Base-by-base conservation (phyloP, 2,888 invertebrate species). In the Leptopilina drosophilae region DNA sequence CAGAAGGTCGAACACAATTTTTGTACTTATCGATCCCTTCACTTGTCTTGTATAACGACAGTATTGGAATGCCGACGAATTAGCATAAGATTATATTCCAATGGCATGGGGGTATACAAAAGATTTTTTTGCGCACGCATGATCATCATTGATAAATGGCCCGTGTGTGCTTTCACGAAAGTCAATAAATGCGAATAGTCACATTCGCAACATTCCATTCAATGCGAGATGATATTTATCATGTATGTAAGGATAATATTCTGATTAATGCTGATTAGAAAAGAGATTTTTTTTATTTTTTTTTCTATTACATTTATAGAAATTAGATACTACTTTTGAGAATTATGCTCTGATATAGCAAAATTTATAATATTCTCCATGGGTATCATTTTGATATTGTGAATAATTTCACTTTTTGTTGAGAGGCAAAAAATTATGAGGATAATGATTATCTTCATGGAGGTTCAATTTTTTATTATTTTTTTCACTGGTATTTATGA, bases 1-100 rank as follows among this genome's bases (percentile, higher is more conserved):
- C 53, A 73, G 56, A n/a, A 56, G 73, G 33, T 73, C 11, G n/a
- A 26, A 59, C 73, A 73, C 56, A 56, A 73, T 40, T 73, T 73
- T 73, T 73, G 56, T 73, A 40, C 73, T 73, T 73, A 11, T 73
- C 40, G 73, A 73, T 73, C 33, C 73, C 73, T 73, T 73, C 56
- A 73, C 73, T 59, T n/a, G 40, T 40, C 73, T 33, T 33, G 40
- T 73, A 56, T 73, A 73, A 73, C 73, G 73, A 73, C 56, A 73
- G 53, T 56, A 73, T 56, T 40, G 73, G 73, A 56, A 73, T 73
- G 73, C 6, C 26, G 56, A 73, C 56, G 56, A 59, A 73, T 73
- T 73, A 73, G 73, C 73, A 73, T 73, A 73, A 73, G 73, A 73
- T 33, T 59, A 40, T 33, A 33, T 59, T 26, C 33, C 26, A 73